Base-by-base conservation (phyloP, 2,888 invertebrate species). In the Pachydiplax longipennis region DNA sequence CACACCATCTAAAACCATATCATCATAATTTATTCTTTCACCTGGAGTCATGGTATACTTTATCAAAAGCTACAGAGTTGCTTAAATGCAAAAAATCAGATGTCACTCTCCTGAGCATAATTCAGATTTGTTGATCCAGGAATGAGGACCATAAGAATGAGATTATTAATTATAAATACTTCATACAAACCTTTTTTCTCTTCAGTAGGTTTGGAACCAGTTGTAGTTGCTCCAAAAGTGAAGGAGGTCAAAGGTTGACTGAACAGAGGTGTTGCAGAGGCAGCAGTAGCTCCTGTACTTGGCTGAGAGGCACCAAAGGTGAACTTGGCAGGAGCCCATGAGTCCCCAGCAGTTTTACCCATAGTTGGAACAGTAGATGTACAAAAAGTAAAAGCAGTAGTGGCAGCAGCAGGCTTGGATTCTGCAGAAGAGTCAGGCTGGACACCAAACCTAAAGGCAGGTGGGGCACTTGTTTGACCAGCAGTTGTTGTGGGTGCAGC, bases 391-490 rank as follows among this genome's bases (percentile, higher is more conserved):
- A 91, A 90, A 15, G 90, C 37, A 37, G 90, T 80, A 10, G 37
- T 81, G 15, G 83, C n/a, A 61, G 91, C 35, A 91, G 91, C 91
- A 81, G 18, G 90, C 22, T 73, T 91, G 5, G 37, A 90, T 80
- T 22, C 91, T 92, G 48, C 18, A 35, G 53, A 22, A n/a, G 92
- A 90, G 40, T 44, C 90, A 5, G 90, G 35, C 40, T 91, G 90
- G 31, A 91, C 53, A 90, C 93, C 92, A 91, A 93, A 93, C 73
- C 91, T 92, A 91, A 93, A 93, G 8, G 92, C 87, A 37, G 87
- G 5, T 22, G 48, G 61, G 8, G 90, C 31, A 44, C 58, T 58
- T 6, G 37, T 13, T 18, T n/a, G 58, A 10, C 18, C 10, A 12
- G 58, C 10, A 15, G 81, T 65, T 12, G 91, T 13, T 18, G 6